phyloP scores from a whole-genome alignment of 2,113 vertebrate species.

The Tychaedon coryphoeus region DNA sequence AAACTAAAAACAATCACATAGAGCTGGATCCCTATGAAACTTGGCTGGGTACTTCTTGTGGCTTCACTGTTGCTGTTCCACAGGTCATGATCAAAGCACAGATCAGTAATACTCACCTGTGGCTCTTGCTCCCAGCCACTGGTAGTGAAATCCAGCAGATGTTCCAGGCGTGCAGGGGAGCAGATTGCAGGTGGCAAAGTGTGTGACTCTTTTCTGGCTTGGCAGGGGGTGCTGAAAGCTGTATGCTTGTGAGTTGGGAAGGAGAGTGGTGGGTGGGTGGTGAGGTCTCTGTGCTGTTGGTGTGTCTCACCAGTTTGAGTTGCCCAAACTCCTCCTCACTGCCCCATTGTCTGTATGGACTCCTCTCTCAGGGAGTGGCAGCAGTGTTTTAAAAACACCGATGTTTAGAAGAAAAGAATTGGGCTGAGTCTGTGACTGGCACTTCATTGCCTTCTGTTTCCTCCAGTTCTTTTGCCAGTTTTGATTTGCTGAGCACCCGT shows the following conservation, averaged over 20 bases:
- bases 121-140: background rate
- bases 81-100: background rate
- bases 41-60: background rate
- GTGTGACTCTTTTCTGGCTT: accelerated
- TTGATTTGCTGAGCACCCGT: background rate
- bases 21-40: background rate
- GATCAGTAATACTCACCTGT: background rate
- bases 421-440: background rate
- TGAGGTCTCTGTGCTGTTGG: background rate
- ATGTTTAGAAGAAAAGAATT: background rate
- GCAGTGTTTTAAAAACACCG: accelerated
- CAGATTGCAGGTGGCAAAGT: background rate
- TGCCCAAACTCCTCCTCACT: background rate
- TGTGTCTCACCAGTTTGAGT: background rate
- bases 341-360: background rate
- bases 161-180: background rate
- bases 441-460: background rate
- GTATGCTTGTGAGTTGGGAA: background rate
- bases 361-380: background rate
- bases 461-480: background rate
- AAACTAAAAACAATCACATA: background rate
- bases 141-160: background rate
- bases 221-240: accelerated
- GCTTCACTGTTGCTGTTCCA: background rate
- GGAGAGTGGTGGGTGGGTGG: accelerated